Base-by-base conservation (phyloP, 2,797 vertebrate genomes). In the Halcyon smyrnensis region DNA sequence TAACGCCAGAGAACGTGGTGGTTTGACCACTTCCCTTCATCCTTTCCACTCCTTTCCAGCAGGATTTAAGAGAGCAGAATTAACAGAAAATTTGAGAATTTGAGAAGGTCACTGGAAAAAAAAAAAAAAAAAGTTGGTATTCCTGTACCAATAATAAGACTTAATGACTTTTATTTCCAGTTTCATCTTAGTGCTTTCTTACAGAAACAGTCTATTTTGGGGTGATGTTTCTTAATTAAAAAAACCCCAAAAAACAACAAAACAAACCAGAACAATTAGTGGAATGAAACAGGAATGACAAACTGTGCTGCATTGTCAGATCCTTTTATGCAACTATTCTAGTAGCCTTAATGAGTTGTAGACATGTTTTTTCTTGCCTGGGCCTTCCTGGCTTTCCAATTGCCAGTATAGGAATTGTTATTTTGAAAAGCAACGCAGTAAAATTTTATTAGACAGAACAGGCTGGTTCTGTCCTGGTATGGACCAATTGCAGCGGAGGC, bases 291-390 rank as follows among this genome's bases (percentile, higher is more conserved):
- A 12, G 74, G 89, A 95, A 95, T 85, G 80, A 80, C 94, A 93
- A 90, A 51, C 91, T 15, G 9, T n/a, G 90, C 94, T 85, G 73
- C 89, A 77, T 21, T 97, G 92, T 96, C 96, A 97, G 94, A 82
- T 84, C 46, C 87, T 86, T 96, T 88, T 2, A 12, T 65, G 54
- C 82, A 78, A 1, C 82, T 23, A n/a, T 68, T 78, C 92, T 95
- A 89, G 93, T 11, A 50, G 41, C 62, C 57, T 68, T 54, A 11
- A 81, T 2, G 87, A 95, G 83, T 65, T 90, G 90, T 78, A 87
- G 84, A 95, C 91, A 45, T 96, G 97, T 97, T 90, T 97, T 97
- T 97, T 94, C 95, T 95, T 97, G 97, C 97, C 95, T 97, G 46
- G 94, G 95, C 95, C 92, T 97, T 87, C 89, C 95, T 97, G 93